phyloP scores from a whole-genome alignment of 2,113 vertebrate genomes.

The Otocyon megalotis region DNA sequence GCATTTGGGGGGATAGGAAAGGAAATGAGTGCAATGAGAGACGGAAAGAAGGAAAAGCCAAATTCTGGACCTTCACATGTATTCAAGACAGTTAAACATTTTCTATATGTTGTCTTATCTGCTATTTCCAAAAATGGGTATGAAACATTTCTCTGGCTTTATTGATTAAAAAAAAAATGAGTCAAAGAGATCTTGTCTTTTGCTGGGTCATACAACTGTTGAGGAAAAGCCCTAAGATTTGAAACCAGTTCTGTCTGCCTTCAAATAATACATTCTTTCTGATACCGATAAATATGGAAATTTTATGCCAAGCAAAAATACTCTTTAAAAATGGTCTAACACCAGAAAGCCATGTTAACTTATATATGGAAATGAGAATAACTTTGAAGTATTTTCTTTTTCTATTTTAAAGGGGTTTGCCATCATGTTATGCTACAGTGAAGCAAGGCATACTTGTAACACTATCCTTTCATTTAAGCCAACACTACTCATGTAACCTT shows the following conservation, averaged over 20 bases:
- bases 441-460: neutral
- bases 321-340: neutral
- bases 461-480: neutral
- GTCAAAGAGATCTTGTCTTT: neutral
- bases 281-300: neutral
- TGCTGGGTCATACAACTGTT: neutral
- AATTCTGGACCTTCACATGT: neutral
- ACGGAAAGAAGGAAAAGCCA: neutral
- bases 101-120: neutral
- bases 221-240: neutral
- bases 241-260: neutral
- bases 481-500: neutral
- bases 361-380: neutral
- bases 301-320: neutral
- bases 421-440: neutral
- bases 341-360: neutral
- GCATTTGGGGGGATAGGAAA: neutral
- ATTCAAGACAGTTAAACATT: neutral
- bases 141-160: neutral
- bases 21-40: neutral
- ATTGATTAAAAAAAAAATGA: neutral
- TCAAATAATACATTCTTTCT: neutral
- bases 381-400: neutral
- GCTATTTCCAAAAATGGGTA: neutral
- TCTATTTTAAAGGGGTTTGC: neutral